These are phyloP conservation scores for Trachymyrmex cornetzi DNA, from an alignment of 1,140 invertebrate genomes.

Conservation along the genomic window DNA sequence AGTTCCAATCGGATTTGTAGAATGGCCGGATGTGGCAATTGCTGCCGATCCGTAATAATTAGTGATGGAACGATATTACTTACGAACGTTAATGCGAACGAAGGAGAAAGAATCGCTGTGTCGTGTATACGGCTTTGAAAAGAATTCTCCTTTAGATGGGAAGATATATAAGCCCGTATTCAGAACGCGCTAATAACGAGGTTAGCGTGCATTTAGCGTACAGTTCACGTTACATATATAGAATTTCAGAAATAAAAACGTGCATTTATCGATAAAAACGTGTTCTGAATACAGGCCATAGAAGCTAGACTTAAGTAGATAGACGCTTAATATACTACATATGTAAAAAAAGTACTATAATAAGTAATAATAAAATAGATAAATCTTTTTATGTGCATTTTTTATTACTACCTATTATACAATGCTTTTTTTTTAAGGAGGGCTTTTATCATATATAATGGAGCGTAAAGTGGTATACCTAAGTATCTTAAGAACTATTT, in stretches of 20 bases:
- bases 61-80: not conserved
- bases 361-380: not conserved
- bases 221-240: no score
- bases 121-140: not conserved
- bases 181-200: no score
- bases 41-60: constrained; percentile 15
- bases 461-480: not conserved
- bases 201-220: no score
- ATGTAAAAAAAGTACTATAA: not conserved
- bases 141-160: not conserved
- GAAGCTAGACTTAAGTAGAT: not conserved
- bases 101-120: not conserved
- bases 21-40: constrained; percentile 32
- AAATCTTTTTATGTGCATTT: not conserved
- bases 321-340: not conserved
- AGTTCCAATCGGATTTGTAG: constrained; percentile 46
- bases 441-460: not conserved
- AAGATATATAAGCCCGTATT: not conserved
- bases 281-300: no score
- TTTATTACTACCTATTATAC: not conserved
- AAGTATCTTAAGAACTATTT: not conserved
- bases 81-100: not conserved
- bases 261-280: no score
- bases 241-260: no score
- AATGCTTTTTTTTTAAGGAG: not conserved